Percentiles rank a stretch among this genome's conserved stretches.
Evolutionary conservation across 2,888 invertebrate genomes (phyloP).

Genomic region (Mycalesis mineus): DNA sequence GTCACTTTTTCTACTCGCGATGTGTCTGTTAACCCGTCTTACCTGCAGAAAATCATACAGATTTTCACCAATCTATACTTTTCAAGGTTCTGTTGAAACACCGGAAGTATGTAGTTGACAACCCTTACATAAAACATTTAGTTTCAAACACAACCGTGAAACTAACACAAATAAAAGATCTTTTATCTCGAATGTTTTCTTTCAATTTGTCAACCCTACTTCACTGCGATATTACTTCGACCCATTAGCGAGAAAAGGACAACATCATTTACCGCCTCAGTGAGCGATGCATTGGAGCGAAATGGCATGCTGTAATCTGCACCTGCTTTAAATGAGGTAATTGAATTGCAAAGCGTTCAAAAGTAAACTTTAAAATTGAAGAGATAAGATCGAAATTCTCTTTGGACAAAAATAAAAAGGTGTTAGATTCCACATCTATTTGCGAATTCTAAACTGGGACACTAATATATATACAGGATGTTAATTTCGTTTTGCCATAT

Average conservation of each 20-base stretch:
- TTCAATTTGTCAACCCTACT: conserved; percentile 5
- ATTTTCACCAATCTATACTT: no score
- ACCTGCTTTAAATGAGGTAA: conserved; percentile 4
- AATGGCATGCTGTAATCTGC: conserved; percentile 9
- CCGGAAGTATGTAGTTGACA: not conserved
- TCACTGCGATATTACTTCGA: not conserved
- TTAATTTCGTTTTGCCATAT: not conserved
- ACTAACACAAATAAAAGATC: not conserved
- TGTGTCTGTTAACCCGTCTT: no score
- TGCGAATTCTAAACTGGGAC: not conserved
- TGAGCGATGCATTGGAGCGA: conserved; percentile 11
- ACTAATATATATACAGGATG: not conserved
- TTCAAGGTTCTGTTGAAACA: no score
- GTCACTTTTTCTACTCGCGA: no score
- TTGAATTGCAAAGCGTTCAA: not conserved
- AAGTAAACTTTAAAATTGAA: not conserved
- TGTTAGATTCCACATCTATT: not conserved
- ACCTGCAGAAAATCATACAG: no score
- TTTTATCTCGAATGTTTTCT: not conserved
- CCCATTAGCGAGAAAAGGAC: conserved; percentile 16
- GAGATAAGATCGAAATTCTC: not conserved
- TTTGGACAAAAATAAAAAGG: not conserved
- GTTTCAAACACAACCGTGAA: not conserved
- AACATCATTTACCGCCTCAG: conserved; percentile 12
- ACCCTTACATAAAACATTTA: not conserved